These are phyloP conservation scores for Paramuricea clavata DNA, from an alignment of 92 coral and sea anemone genomes.

Conservation along the genomic window DNA sequence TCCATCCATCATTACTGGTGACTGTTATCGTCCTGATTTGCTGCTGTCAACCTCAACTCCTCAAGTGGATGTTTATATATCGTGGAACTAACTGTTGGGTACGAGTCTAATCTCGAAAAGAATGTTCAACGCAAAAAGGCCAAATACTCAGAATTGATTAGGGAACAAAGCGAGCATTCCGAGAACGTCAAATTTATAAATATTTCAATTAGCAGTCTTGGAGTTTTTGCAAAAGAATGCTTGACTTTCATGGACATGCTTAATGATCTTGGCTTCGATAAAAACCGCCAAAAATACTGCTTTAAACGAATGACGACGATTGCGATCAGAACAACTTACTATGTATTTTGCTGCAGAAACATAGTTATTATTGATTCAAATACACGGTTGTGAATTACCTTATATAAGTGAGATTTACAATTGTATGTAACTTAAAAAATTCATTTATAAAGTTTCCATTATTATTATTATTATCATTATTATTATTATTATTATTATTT, in stretches of 20 bases:
- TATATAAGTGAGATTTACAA: too few relatives aligned
- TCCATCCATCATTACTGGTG: slow-evolving; percentile 43
- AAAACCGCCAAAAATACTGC: not conserved
- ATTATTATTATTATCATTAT: too few relatives aligned
- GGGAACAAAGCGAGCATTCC: not conserved
- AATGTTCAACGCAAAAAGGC: slow-evolving; percentile 20
- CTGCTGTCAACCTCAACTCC: slow-evolving; percentile 6
- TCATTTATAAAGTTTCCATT: too few relatives aligned
- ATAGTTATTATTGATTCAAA: too few relatives aligned
- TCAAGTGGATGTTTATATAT: slow-evolving; percentile 35
- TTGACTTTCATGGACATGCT: slow-evolving; percentile 14
- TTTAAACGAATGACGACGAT: slow-evolving; percentile 1
- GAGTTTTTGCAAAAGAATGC: not conserved
- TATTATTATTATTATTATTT: too few relatives aligned
- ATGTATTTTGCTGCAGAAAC: not conserved
- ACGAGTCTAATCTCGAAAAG: slow-evolving; percentile 13
- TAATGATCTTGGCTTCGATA: slow-evolving; percentile 14
- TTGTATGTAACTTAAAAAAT: too few relatives aligned
- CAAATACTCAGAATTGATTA: slow-evolving; percentile 11
- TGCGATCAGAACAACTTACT: not conserved
- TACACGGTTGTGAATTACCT: too few relatives aligned
- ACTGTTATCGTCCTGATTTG: slow-evolving; percentile 30
- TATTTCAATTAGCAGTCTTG: not conserved
- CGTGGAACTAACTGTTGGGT: slow-evolving; percentile 56
- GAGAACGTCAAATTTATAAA: slow-evolving; percentile 18